Evolutionary conservation across 2,797 vertebrate species (phyloP).

Genomic region (Melanotaenia nigrans): DNA sequence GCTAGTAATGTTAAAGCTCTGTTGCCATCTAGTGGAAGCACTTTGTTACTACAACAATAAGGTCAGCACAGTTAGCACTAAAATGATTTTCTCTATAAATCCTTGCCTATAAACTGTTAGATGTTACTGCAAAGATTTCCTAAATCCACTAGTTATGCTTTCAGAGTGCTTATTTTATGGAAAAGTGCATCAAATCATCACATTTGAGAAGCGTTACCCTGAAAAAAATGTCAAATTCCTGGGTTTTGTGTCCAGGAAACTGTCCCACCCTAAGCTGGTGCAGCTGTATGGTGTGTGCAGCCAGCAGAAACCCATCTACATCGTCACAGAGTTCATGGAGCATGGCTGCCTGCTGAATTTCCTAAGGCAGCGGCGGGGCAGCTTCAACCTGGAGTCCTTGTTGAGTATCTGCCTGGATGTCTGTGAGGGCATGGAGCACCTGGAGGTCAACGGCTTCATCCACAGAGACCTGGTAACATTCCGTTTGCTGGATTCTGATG

Average conservation of each 20-base stretch:
- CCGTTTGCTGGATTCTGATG: neutral
- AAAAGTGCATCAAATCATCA: too few species aligned
- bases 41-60: neutral
- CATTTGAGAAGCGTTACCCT: neutral
- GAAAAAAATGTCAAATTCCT: too few species aligned
- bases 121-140: neutral
- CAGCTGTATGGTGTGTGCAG: slow-evolving; percentile 89
- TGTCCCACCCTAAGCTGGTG: slow-evolving; percentile 88
- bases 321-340: slow-evolving; percentile 90
- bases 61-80: too few species aligned
- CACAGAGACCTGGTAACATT: slow-evolving; percentile 92
- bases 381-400: slow-evolving; percentile 40
- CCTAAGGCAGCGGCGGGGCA: slow-evolving; percentile 70
- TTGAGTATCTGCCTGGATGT: slow-evolving; percentile 86
- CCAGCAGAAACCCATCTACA: slow-evolving; percentile 82
- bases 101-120: neutral
- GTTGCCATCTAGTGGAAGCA: neutral
- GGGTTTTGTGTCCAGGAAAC: slow-evolving; percentile 72
- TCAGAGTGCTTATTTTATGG: neutral
- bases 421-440: slow-evolving; percentile 90
- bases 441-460: slow-evolving; percentile 86
- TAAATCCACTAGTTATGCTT: neutral
- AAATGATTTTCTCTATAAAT: too few species aligned
- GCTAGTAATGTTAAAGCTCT: neutral
- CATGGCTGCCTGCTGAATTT: slow-evolving; percentile 86